Conservation (phyloP, 1,140 invertebrate genomes). For the Limonius californicus region DNA sequence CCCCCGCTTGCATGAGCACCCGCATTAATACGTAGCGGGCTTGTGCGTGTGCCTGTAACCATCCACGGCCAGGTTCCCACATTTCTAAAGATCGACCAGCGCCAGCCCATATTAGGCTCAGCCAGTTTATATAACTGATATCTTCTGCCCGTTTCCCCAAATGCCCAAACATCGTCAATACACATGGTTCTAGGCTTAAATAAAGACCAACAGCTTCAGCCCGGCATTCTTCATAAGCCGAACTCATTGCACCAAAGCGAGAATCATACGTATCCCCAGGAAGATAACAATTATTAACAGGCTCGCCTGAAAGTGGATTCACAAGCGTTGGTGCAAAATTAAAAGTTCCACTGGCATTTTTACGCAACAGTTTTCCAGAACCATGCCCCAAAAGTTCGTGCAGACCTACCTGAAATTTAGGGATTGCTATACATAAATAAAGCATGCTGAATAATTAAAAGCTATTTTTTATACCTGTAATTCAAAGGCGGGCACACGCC, state of each 20-base stretch:
- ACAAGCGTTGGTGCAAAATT: constrained; percentile 69
- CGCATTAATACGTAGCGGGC: constrained; percentile 82
- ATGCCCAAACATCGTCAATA: constrained; percentile 81
- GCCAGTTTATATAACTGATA: constrained; percentile 90
- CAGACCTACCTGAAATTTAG: constrained; percentile 65
- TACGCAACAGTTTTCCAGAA: constrained; percentile 84
- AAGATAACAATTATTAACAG: constrained; percentile 69
- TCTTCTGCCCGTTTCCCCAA: constrained; percentile 71
- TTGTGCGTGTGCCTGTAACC: constrained; percentile 67
- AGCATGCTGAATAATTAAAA: neutral
- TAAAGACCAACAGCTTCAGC: constrained; percentile 80
- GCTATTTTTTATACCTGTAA: constrained; percentile 67
- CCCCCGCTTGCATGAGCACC: constrained; percentile 82
- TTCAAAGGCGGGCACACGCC: constrained; percentile 69
- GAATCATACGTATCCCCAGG: constrained; percentile 89
- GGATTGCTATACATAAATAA: neutral
- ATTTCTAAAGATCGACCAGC: constrained; percentile 83
- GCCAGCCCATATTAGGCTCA: constrained; percentile 80
- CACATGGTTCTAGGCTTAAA: constrained; percentile 67
- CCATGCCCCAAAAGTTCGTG: constrained; percentile 95
- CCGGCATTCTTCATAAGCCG: constrained; percentile 91
- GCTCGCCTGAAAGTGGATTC: constrained; percentile 69
- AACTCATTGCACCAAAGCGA: constrained; percentile 83
- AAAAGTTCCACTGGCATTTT: constrained; percentile 70
- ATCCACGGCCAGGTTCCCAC: constrained; percentile 83